Conservation (phyloP, 2,888 invertebrate genomes). For the Machimus rusticus region DNA sequence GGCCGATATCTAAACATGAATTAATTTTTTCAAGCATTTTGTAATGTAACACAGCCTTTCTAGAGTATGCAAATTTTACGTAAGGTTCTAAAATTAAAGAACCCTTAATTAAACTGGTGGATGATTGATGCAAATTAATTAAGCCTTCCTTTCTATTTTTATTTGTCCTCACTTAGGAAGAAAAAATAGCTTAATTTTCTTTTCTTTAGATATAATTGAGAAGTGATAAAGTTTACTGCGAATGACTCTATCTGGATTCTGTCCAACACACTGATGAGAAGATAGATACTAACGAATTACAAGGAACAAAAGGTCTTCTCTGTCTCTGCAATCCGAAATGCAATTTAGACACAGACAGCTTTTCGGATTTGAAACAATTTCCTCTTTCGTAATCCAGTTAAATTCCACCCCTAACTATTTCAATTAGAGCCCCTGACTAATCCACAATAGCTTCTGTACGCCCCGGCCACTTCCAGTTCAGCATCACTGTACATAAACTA, state of each 20-base stretch:
- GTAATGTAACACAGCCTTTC: too few relatives aligned
- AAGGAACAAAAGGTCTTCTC: background rate
- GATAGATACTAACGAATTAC: background rate
- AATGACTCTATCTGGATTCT: background rate
- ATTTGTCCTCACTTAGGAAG: background rate
- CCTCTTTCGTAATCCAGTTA: background rate
- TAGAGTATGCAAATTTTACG: too few relatives aligned
- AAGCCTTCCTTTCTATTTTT: background rate
- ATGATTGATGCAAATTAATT: background rate
- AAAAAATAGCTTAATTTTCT: too few relatives aligned
- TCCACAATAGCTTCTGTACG: background rate
- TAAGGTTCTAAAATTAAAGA: background rate
- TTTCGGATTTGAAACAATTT: background rate
- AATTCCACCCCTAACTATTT: background rate
- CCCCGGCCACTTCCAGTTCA: background rate
- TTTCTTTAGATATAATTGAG: background rate
- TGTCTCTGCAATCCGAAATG: background rate
- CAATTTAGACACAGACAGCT: background rate
- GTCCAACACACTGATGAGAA: background rate
- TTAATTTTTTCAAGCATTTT: too few relatives aligned
- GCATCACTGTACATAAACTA: background rate
- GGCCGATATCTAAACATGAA: too few relatives aligned
- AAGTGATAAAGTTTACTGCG: background rate
- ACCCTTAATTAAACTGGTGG: too few relatives aligned
- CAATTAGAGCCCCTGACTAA: constrained; percentile 1